Base-by-base conservation (phyloP, 2,113 vertebrate genomes). In the Tachuris rubrigastra region DNA sequence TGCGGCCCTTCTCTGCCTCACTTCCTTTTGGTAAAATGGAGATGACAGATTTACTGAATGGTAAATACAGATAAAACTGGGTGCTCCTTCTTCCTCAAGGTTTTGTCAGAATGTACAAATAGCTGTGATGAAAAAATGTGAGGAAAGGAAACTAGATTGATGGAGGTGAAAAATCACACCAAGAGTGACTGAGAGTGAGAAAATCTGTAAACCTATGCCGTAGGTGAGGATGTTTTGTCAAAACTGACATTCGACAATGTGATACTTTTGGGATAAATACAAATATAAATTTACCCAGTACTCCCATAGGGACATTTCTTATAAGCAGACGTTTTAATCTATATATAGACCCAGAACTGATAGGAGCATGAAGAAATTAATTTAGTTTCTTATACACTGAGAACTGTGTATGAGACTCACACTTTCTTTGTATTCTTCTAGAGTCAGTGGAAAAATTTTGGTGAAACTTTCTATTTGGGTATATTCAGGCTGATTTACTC, bases 41-140 rank as follows among this genome's bases (percentile, higher is more conserved):
- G 72, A 56, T 85, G 77, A 92, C 89, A 93, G 77, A 78, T 94
- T 59, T 78, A 67, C 66, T 87, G 93, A 96, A 89, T 50, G 65
- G 65, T 78, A 78, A 75, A 85, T 75, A 76, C 58, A 72, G 49
- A 85, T 79, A 87, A 92, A 89, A 72, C 41, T 24, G 66, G 59
- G 35, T 59, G 62, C 87, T 87, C 58, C 41, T 63, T 89, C 44
- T 82, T 89, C 67, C 71, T 88, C 28, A 41, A 31, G 42, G 52
- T 88, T 96, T 95, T 95, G 42, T 92, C 66, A 87, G 66, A 83
- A 47, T n/a, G 25, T 95, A 87, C 86, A 87, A 91, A 88, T 83
- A 86, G 14, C 72, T 93, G 67, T 83, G 82, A 85, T 65, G 60
- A 84, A 82, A 82, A 95, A 89, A 80, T 49, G 47, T 50, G 88